Evolutionary conservation across 2,113 vertebrate species (phyloP), one percentile per base, ranked within the genome.

Genomic region (Brachyhypopomus gauderio): DNA sequence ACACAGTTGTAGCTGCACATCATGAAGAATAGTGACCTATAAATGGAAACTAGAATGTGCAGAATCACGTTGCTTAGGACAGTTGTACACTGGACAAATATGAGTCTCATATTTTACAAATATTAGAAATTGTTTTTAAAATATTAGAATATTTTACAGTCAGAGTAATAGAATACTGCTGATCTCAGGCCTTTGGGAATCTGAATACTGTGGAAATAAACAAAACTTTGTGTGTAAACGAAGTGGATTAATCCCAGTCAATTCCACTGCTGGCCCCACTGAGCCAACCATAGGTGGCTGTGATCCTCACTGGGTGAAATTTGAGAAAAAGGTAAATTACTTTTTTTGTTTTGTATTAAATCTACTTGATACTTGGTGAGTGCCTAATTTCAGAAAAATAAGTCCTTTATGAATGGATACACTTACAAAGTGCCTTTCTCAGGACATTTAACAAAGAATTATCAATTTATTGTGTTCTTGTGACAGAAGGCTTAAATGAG

Each of bases 201-300:
- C 16, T 16, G 4, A 62, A 11, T 98, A 97, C 77, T 99, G 97
- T 86, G 97, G 97, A 25, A 90, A 89, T 80, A 92, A 93, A 64
- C 20, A 87, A 12, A 63, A 88, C 52, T 98, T 85, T 83, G 93
- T 97, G 76, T 99, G 97, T 89, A 95, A 98, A 86, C 90, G 97
- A 30, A 90, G 93, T 63, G 88, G 86, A 52, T 93, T 88, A 7
- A 3, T 84, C n/a, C 92, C 93, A 25, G 79, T 92, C 80, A 97
- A 98, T 76, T 83, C 91, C 77, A 98, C 97, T 0, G 87, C 5
- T 8, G 80, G 88, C 62, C 95, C 97, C 2, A 94, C 94, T 14
- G 73, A 55, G 1, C 0, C 90, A 25, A 38, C 83, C 9, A 90
- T 88, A 69, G 95, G 95, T 22, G 95, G 95, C 77, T 99, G 97